phyloP scores from a whole-genome alignment of 2,888 invertebrate genomes.

The Syrista parreyssii region DNA sequence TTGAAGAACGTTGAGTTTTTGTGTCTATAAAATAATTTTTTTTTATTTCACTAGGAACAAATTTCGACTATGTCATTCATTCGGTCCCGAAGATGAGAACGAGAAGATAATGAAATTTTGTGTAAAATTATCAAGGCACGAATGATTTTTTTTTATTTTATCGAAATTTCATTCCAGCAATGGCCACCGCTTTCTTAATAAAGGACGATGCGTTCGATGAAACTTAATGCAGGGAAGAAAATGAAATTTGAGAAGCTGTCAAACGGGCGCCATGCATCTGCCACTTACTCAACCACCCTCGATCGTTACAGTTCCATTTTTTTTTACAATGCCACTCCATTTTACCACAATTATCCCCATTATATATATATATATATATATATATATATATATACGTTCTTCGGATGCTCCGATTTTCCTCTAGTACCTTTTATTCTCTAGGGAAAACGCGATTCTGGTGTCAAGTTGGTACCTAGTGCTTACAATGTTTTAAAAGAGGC shows the following conservation, averaged over 20 bases:
- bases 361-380: constrained; percentile 25
- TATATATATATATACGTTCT: background rate
- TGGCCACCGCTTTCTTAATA: background rate
- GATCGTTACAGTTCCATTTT: constrained; percentile 53
- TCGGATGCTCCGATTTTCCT: background rate
- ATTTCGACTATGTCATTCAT: too few relatives aligned
- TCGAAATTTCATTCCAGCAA: background rate
- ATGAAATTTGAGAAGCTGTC: constrained; percentile 63
- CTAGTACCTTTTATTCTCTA: background rate
- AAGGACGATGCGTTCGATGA: background rate
- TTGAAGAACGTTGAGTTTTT: background rate
- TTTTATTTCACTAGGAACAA: too few relatives aligned
- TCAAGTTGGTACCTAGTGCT: background rate
- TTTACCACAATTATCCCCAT: constrained; percentile 64
- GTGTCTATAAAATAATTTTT: background rate
- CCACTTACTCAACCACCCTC: constrained; percentile 60
- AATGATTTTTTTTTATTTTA: background rate
- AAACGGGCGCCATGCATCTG: constrained; percentile 62
- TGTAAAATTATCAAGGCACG: too few relatives aligned
- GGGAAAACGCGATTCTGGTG: background rate
- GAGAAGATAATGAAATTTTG: background rate
- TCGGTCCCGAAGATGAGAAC: background rate
- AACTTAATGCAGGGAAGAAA: background rate
- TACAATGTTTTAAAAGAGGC: background rate
- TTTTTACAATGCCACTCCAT: constrained; percentile 60